Evolutionary conservation across 2,888 invertebrate genomes (phyloP).

Genomic region (Crepidodera aurea): DNA sequence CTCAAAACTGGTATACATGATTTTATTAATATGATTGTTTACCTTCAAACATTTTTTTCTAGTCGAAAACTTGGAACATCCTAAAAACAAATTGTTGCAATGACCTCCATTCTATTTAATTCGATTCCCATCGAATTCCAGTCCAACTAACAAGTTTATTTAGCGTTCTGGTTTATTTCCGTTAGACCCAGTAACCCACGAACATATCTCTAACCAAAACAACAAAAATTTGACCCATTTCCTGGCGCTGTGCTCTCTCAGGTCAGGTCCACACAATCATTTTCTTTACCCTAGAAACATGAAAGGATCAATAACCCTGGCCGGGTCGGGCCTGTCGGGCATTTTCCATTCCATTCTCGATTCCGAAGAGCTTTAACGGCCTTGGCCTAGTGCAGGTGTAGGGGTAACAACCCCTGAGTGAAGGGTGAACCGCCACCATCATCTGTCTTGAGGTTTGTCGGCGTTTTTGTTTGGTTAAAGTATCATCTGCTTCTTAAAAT

Average conservation of each 20-base stretch:
- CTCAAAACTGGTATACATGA: too few relatives aligned
- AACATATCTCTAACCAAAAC: not conserved
- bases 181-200: not conserved
- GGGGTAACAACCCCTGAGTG: constrained; percentile 45
- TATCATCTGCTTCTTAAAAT: not conserved
- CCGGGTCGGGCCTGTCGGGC: constrained; percentile 11
- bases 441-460: not conserved
- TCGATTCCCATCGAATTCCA: too few relatives aligned
- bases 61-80: too few relatives aligned
- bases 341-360: constrained; percentile 11
- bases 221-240: constrained; percentile 9
- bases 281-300: constrained; percentile 13
- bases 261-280: constrained; percentile 12
- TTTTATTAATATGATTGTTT: too few relatives aligned
- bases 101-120: too few relatives aligned
- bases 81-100: too few relatives aligned
- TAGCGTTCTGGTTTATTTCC: too few relatives aligned
- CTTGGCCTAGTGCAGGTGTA: constrained; percentile 48
- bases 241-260: not conserved
- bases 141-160: too few relatives aligned
- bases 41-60: too few relatives aligned
- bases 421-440: constrained; percentile 18
- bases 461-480: not conserved
- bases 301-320: constrained; percentile 14
- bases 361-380: constrained; percentile 33